Percentiles rank a stretch among this genome's conserved stretches.
These are phyloP conservation scores for Pseudomugil gertrudae DNA, from an alignment of 2,797 vertebrate species.

Conservation along the genomic window DNA sequence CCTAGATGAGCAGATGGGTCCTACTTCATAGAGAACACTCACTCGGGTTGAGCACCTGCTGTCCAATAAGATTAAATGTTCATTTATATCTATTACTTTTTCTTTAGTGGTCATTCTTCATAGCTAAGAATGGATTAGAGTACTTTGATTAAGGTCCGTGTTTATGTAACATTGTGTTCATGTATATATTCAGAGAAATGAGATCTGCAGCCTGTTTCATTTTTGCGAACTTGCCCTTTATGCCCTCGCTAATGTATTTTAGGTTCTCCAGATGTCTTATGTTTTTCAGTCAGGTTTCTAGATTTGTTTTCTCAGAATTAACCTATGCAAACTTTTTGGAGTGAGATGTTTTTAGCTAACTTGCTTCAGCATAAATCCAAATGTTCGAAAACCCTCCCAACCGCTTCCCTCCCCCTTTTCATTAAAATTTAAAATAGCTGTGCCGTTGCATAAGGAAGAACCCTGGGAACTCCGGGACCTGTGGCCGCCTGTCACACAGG, in stretches of 20 bases:
- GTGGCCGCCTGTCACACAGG: slow-evolving; percentile 26
- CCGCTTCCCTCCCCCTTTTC: slow-evolving; percentile 38
- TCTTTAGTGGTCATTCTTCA: slow-evolving; percentile 11
- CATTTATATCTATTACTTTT: slow-evolving; percentile 38
- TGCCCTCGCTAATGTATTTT: slow-evolving; percentile 11
- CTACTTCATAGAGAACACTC: slow-evolving; percentile 37
- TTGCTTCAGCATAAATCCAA: slow-evolving; percentile 17
- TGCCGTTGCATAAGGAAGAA: slow-evolving; percentile 48
- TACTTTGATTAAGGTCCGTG: slow-evolving; percentile 27
- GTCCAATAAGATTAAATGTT: slow-evolving; percentile 45
- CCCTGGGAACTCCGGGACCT: slow-evolving; percentile 51
- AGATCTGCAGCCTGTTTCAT: background rate
- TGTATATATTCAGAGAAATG: background rate
- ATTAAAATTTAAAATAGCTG: slow-evolving; percentile 55
- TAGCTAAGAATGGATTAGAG: slow-evolving; percentile 35
- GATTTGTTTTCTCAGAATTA: background rate
- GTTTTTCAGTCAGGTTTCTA: background rate
- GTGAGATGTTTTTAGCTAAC: background rate
- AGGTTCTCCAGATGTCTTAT: slow-evolving; percentile 27
- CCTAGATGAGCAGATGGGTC: slow-evolving; percentile 69
- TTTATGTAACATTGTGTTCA: background rate
- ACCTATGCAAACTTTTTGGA: background rate
- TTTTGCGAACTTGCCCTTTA: slow-evolving; percentile 10
- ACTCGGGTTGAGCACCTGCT: slow-evolving; percentile 28
- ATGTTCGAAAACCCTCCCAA: slow-evolving; percentile 17